phyloP scores from a whole-genome alignment of 2,113 vertebrate genomes.

The Mastomys coucha region DNA sequence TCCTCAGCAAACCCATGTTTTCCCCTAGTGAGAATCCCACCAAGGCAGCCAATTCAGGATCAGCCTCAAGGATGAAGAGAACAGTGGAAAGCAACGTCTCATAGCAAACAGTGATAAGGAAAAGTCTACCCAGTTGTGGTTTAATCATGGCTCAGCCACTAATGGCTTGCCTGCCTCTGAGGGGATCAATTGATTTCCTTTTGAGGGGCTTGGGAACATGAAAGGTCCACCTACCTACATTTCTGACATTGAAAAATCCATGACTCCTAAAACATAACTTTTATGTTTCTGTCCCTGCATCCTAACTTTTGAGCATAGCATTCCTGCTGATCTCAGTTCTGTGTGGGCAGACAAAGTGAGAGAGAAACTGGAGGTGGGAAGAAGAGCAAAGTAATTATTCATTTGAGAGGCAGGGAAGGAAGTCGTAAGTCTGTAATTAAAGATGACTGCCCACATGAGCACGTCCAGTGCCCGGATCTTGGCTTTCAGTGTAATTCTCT shows the following conservation, averaged over 20 bases:
- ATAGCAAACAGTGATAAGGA: not conserved
- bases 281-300: constrained; percentile 12
- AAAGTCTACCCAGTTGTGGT: not conserved
- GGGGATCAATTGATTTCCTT: not conserved
- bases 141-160: not conserved
- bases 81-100: not conserved
- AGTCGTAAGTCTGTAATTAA: constrained; percentile 64
- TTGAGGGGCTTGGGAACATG: not conserved
- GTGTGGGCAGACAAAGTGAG: constrained; percentile 43
- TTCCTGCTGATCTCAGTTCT: constrained; percentile 39
- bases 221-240: not conserved
- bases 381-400: constrained; percentile 62
- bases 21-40: not conserved
- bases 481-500: constrained; percentile 36
- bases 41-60: not conserved
- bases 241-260: not conserved
- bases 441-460: constrained; percentile 54
- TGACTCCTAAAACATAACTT: not conserved
- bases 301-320: not conserved
- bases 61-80: not conserved
- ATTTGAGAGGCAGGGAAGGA: constrained; percentile 55
- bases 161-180: not conserved
- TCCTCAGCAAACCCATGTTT: not conserved
- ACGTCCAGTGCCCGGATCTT: constrained; percentile 4
- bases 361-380: constrained; percentile 53